Conservation (phyloP, 35 echinoderm and acorn worm genomes). For the Heliocidaris tuberculata region DNA sequence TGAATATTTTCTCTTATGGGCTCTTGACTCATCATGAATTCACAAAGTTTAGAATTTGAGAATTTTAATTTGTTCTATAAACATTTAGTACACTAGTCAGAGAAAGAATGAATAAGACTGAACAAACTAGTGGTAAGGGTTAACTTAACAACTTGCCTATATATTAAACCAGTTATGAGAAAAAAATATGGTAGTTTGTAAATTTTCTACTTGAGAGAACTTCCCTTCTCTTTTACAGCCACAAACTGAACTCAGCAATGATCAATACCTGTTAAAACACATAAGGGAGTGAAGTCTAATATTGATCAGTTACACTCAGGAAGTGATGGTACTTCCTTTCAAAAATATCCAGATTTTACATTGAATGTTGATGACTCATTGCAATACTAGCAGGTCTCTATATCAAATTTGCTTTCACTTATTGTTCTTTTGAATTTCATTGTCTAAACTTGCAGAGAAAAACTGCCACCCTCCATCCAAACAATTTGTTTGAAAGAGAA, state of each 20-base stretch:
- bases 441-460: neutral
- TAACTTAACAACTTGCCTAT: neutral
- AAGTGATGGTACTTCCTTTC: neutral
- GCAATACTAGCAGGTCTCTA: neutral
- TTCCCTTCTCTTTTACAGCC: neutral
- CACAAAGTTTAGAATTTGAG: too few relatives aligned
- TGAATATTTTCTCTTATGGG: too few relatives aligned
- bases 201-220: neutral
- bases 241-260: neutral
- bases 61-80: too few relatives aligned
- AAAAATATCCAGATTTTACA: neutral
- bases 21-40: too few relatives aligned
- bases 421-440: too few relatives aligned
- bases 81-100: too few relatives aligned
- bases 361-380: slow-evolving; percentile 11
- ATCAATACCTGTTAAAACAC: neutral
- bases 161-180: neutral
- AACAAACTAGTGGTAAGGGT: too few relatives aligned
- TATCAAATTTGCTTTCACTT: neutral
- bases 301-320: neutral
- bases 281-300: neutral
- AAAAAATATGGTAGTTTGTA: neutral
- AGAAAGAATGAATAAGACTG: too few relatives aligned
- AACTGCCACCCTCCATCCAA: neutral
- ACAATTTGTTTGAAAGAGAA: neutral